Conservation (phyloP, 1,140 invertebrate species). For the Drosophila kikkawai region DNA sequence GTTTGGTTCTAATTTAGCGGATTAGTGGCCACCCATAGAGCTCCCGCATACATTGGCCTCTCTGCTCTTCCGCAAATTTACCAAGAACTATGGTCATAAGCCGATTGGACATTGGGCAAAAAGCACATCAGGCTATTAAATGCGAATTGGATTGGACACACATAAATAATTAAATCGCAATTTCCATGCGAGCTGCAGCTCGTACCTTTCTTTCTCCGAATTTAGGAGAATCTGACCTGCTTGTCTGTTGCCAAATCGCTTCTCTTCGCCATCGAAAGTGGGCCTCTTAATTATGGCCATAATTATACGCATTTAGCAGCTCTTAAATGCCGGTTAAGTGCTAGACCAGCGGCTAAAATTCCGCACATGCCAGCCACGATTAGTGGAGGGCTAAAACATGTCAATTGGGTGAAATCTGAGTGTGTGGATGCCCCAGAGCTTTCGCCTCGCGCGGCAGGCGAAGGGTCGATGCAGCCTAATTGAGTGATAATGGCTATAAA, state of each 20-base stretch:
- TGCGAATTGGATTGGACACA: conserved; percentile 8
- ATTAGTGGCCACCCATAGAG: conserved; percentile 67
- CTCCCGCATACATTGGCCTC: conserved; percentile 35
- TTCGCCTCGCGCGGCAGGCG: conserved; percentile 11
- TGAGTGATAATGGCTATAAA: conserved; percentile 34
- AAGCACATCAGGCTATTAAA: conserved; percentile 10
- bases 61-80: conserved; percentile 30
- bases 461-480: conserved; percentile 20
- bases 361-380: conserved; percentile 29
- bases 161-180: conserved; percentile 38
- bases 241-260: conserved; percentile 31
- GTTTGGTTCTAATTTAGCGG: conserved; percentile 51
- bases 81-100: conserved; percentile 36
- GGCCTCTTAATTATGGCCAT: conserved; percentile 35
- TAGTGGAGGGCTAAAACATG: conserved; percentile 28
- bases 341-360: conserved; percentile 39
- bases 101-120: conserved; percentile 28
- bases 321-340: conserved; percentile 26
- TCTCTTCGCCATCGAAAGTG: conserved; percentile 40
- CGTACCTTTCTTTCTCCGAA: conserved; percentile 19
- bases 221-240: conserved; percentile 17
- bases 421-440: conserved; percentile 6
- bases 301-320: conserved; percentile 47
- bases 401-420: conserved; percentile 40
- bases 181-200: conserved; percentile 15